These are phyloP conservation scores for Numenius arquata DNA, from an alignment of 2,113 vertebrate genomes.

Conservation along the genomic window DNA sequence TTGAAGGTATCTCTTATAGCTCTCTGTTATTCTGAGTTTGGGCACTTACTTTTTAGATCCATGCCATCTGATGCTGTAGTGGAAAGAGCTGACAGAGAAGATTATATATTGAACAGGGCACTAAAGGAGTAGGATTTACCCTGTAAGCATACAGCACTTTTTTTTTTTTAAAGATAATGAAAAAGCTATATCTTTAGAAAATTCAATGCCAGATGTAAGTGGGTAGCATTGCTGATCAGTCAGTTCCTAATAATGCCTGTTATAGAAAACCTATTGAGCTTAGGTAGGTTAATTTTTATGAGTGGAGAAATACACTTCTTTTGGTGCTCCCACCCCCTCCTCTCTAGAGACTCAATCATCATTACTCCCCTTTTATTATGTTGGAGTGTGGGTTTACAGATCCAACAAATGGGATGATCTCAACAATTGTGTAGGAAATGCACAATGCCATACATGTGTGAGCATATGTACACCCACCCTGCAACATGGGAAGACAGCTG, in stretches of 20 bases:
- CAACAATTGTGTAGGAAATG: neutral
- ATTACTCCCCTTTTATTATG: neutral
- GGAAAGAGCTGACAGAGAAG: neutral
- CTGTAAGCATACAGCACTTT: neutral
- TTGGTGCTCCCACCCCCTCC: neutral
- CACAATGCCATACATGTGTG: neutral
- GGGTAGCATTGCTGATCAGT: neutral
- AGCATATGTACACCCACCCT: neutral
- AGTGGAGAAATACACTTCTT: neutral
- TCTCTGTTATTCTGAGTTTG: neutral
- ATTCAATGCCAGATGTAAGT: neutral
- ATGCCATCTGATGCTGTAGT: neutral
- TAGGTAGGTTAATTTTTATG: neutral
- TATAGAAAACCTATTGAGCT: neutral
- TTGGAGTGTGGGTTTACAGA: neutral
- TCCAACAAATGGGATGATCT: neutral
- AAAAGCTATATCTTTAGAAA: neutral
- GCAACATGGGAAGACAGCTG: neutral
- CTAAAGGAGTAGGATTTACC: neutral
- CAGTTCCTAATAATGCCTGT: neutral
- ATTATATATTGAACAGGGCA: neutral
- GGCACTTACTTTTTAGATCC: neutral
- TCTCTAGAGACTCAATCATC: neutral
- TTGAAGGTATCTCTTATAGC: neutral
- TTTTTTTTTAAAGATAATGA: neutral